Base-by-base conservation (phyloP, 1,140 invertebrate species). In the Goniozus legneri region DNA sequence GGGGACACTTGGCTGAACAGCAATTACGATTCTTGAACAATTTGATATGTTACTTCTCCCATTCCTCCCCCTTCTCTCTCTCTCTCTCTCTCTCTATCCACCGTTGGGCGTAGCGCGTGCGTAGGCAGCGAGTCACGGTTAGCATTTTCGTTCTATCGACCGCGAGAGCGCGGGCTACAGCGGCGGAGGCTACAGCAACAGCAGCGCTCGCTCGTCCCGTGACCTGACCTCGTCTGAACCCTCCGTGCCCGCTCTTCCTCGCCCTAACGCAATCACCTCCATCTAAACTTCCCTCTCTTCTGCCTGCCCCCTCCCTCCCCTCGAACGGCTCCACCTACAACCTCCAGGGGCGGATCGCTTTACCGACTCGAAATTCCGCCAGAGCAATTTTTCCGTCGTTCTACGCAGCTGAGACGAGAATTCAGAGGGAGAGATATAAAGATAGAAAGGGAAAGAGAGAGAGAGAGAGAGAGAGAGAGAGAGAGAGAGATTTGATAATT, bases 211-310 rank as follows among this genome's bases (percentile, higher is more conserved):
- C 55, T 61, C 64, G 62, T 71, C 64, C 70, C 69, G 69, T 75
- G 72, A 75, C 72, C 72, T 75, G 72, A 73, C 72, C 72, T 71
- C 71, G 60, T 62, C 72, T 73, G 72, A 75, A 73, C 72, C 58
- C 58, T 64, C 58, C 55, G 54, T 59, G 54, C 61, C 54, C 55
- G 60, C 56, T 20, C 47, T 36, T 31, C 43, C 40, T 55, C 50
- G 45, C 39, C 48, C 18, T 60, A 35, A 18, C 31, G 4, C 24
- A 14, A 16, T 38, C 37, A 14, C 41, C 32, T 27, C 6, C 12
- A 27, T 20, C 8, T 20, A 52, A 32, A 33, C 51, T 35, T 33
- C 42, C 12, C 47, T 35, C 14, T 48, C 30, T 22, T 13, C 14
- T 21, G 22, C 10, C 33, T 27, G 22, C 41, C 33, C 48, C 18